These are phyloP conservation scores for Uloborus plumipes DNA, from an alignment of 2,888 invertebrate species.

Conservation along the genomic window DNA sequence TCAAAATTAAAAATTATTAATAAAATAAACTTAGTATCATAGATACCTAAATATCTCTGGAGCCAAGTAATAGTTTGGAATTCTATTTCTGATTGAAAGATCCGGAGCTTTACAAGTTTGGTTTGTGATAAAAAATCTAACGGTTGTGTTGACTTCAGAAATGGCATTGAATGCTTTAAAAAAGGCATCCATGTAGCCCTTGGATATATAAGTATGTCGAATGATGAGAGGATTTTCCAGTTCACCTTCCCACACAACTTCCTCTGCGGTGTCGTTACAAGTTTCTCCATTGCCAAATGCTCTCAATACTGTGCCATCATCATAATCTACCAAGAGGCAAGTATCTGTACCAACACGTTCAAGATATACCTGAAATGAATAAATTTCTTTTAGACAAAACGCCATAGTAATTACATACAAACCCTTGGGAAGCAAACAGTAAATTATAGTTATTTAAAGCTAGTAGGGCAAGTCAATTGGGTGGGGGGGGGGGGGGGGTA, in stretches of 20 bases:
- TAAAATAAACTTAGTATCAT: background rate
- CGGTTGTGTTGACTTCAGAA: slow-evolving; percentile 62
- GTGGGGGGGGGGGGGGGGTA: no score
- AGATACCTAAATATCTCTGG: slow-evolving; percentile 60
- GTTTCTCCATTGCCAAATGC: slow-evolving; percentile 64
- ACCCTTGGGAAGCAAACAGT: background rate
- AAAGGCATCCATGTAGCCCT: slow-evolving; percentile 62
- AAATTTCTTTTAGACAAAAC: no score
- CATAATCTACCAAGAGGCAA: slow-evolving; percentile 66
- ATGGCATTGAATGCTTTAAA: slow-evolving; percentile 66
- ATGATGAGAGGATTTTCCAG: slow-evolving; percentile 62
- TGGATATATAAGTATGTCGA: slow-evolving; percentile 57
- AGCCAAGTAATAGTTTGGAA: slow-evolving; percentile 57
- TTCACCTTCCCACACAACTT: slow-evolving; percentile 64
- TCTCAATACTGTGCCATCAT: slow-evolving; percentile 64
- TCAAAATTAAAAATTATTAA: background rate
- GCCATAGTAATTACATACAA: no score
- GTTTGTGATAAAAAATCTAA: slow-evolving; percentile 63
- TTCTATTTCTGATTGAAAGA: slow-evolving; percentile 65
- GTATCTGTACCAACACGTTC: slow-evolving; percentile 67
- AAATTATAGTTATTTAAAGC: background rate
- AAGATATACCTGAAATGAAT: slow-evolving; percentile 47
- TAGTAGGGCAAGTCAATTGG: no score
- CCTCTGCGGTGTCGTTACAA: slow-evolving; percentile 65
- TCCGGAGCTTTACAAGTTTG: slow-evolving; percentile 66